Base-by-base conservation (phyloP, 1,140 invertebrate species). In the Nylanderia fulva region DNA sequence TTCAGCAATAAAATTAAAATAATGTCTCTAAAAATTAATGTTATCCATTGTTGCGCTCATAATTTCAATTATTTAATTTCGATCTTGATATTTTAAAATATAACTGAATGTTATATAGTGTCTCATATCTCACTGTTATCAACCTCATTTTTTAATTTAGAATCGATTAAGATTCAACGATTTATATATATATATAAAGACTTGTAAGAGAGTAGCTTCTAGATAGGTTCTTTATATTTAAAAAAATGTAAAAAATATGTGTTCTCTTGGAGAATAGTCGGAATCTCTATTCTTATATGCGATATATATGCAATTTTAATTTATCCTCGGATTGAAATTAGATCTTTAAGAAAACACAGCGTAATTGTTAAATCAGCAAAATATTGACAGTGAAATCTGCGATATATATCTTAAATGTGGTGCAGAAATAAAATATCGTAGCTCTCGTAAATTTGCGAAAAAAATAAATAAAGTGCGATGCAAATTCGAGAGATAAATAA, bases 131-230 rank as follows among this genome's bases (percentile, higher is more conserved):
- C 3, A 24, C 1, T 48, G 9, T 69, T 29, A 29, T 48, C 48
- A 71, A 0, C 6, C 27, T 71, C 27, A 71, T 71, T 71, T 48
- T 71, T 69, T n/a, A n/a, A 29, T 52, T 71, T 69, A 48, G 8
- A 69, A 29, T n/a, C 9, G 5, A 29, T 29, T 15, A 45, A 11
- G 21, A 5, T 27, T 1, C 39, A 21, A 66, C 33, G 3, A 48
- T 45, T 69, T 15, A n/a, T n/a, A n/a, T n/a, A n/a, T n/a, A n/a
- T n/a, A n/a, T n/a, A n/a, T n/a, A 24, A 71, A 39, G 15, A 66
- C 21, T 66, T 48, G 18, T 29, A 52, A 0, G n/a, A n/a, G n/a
- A n/a, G n/a, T 39, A 24, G 18, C 9, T 52, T 71, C 7, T 45
- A 33, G 9, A 11, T 42, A 42, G 1, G 9, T 42, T 3, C 39